These are phyloP conservation scores for Eurytoma adleriae DNA, from an alignment of 2,888 invertebrate genomes.

Conservation along the genomic window DNA sequence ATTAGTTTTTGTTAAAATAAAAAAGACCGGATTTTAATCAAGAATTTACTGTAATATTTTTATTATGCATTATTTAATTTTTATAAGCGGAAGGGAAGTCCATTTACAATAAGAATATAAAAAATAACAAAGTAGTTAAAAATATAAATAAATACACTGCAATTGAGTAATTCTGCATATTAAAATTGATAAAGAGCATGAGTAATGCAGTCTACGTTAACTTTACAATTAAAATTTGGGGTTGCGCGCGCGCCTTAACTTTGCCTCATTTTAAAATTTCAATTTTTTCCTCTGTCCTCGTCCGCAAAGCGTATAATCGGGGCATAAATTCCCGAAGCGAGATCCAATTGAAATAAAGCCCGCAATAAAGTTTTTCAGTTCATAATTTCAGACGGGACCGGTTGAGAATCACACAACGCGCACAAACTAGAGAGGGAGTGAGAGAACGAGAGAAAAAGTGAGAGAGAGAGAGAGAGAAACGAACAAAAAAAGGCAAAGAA, in stretches of 20 bases:
- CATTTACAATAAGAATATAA: too few species aligned
- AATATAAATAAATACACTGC: too few species aligned
- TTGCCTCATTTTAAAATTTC: constrained; percentile 29
- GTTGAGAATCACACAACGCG: constrained; percentile 20
- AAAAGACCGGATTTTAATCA: too few species aligned
- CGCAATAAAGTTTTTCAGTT: constrained; percentile 50
- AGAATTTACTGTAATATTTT: too few species aligned
- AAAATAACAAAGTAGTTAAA: too few species aligned
- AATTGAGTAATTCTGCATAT: too few species aligned
- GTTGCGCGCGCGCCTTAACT: constrained; percentile 9
- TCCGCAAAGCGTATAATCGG: constrained; percentile 29
- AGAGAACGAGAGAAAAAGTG: background rate
- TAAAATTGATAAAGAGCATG: too few species aligned
- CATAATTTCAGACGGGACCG: constrained; percentile 22
- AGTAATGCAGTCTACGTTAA: too few species aligned
- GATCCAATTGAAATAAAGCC: constrained; percentile 53
- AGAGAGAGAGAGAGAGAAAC: constrained; percentile 1
- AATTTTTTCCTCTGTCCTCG: background rate
- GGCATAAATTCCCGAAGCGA: constrained; percentile 42
- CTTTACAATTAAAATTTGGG: constrained; percentile 35
- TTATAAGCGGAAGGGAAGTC: too few species aligned
- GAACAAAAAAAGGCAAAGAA: background rate
- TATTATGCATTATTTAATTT: too few species aligned
- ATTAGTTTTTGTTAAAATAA: too few species aligned
- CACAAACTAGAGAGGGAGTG: background rate